Evolutionary conservation across 2,113 vertebrate species (phyloP).

Genomic region (Grammomys surdaster): DNA sequence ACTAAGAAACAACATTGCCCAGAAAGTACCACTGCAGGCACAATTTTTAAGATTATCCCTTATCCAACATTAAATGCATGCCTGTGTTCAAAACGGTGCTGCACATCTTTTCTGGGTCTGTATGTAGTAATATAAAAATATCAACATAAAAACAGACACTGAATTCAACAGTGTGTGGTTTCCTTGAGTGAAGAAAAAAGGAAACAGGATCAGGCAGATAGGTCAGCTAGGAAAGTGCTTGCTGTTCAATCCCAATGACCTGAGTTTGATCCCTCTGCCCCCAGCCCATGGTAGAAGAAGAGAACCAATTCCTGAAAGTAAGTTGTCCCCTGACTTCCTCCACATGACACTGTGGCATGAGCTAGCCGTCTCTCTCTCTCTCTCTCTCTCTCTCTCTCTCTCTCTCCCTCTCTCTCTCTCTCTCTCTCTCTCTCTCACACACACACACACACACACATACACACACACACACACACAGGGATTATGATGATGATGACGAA

Average conservation of each 20-base stretch:
- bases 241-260: not conserved
- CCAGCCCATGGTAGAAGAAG: not conserved
- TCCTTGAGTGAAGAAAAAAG: slow-evolving; percentile 6
- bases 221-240: not conserved
- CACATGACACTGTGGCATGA: not conserved
- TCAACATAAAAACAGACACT: slow-evolving; percentile 2
- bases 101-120: not conserved
- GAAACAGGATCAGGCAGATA: not conserved
- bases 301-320: not conserved
- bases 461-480: too few relatives aligned
- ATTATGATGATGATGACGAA: not conserved
- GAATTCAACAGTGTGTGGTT: slow-evolving; percentile 14
- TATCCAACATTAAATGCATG: not conserved
- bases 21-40: not conserved
- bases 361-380: too few relatives aligned
- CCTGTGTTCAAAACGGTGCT: not conserved
- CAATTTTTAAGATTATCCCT: not conserved
- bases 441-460: too few relatives aligned
- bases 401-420: too few relatives aligned
- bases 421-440: too few relatives aligned
- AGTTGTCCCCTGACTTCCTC: not conserved
- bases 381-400: too few relatives aligned
- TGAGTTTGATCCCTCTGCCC: not conserved
- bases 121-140: not conserved
- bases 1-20: not conserved